Base-by-base conservation (phyloP, 2,113 vertebrate genomes). In the Chionis minor region DNA sequence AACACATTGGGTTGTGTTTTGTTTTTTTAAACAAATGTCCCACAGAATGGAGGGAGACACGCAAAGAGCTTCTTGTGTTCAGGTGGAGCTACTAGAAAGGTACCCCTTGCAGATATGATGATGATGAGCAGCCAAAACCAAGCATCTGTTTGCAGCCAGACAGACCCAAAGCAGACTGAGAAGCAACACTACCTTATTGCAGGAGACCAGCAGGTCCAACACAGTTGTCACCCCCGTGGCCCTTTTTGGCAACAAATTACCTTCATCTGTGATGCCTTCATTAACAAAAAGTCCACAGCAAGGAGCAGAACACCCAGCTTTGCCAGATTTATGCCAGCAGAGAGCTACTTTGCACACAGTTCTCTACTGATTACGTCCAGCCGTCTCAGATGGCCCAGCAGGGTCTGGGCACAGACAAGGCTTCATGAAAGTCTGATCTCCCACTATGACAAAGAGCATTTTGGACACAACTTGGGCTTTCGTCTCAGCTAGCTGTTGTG, bases 381-480 rank as follows among this genome's bases (percentile, higher is more conserved):
- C 44, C 54, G 40, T 65, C 51, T 42, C 32, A 61, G n/a, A 40
- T 23, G 21, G 44, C 38, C 35, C 59, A 49, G 35, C 0, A 40
- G 10, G 17, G 8, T 19, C 28, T 8, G 28, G 22, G 32, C 32
- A 38, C 3, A 74, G 24, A 8, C 0, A 0, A 74, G 44, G 32
- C 14, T 70, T 74, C 59, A 72, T n/a, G 44, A 22, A 91, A 69
- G 21, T 17, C 55, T 61, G 42, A 23, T 62, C 45, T 33, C 45
- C 55, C 33, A 33, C 42, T 58, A 4, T 7, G 22, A 81, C 42
- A 67, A 81, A 52, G 33, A 78, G 1, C 44, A 79, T 38, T 83
- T 12, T 63, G 33, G 75, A 86, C 47, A 66, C 56, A 84, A 5
- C 5, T 10, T 12, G 15, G 23, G n/a, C 24, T 81, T 82, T 75